Conservation (phyloP, 1,140 invertebrate genomes). For the Alviniconcha marisindica region DNA sequence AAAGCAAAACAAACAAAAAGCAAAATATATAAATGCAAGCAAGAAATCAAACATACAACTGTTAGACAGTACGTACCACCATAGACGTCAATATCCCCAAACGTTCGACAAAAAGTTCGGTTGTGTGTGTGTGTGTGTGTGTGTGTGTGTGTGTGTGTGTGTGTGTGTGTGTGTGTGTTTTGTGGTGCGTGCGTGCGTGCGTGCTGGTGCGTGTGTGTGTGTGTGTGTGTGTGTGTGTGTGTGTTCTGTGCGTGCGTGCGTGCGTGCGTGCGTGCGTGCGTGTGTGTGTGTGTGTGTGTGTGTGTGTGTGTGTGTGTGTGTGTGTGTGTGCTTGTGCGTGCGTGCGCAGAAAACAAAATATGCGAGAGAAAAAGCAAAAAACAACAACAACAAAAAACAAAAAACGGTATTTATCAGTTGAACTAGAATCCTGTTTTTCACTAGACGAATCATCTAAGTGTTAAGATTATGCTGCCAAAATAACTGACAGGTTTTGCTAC, state of each 20-base stretch:
- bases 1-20: no score
- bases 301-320: conserved; percentile 14
- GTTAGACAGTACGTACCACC: no score
- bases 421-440: not conserved
- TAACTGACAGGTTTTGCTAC: not conserved
- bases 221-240: no score
- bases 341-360: not conserved
- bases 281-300: not conserved
- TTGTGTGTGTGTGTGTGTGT: not conserved
- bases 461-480: no score
- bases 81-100: no score
- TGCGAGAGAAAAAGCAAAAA: not conserved
- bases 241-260: no score
- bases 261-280: not conserved
- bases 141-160: not conserved
- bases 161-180: not conserved
- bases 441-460: not conserved
- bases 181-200: not conserved
- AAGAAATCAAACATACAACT: no score
- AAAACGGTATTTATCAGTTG: not conserved
- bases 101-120: no score
- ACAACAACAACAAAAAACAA: not conserved
- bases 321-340: not conserved
- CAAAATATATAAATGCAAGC: no score
- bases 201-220: not conserved